These are phyloP conservation scores for Saccostrea glomerata DNA, from an alignment of 1,140 invertebrate genomes.

Conservation along the genomic window DNA sequence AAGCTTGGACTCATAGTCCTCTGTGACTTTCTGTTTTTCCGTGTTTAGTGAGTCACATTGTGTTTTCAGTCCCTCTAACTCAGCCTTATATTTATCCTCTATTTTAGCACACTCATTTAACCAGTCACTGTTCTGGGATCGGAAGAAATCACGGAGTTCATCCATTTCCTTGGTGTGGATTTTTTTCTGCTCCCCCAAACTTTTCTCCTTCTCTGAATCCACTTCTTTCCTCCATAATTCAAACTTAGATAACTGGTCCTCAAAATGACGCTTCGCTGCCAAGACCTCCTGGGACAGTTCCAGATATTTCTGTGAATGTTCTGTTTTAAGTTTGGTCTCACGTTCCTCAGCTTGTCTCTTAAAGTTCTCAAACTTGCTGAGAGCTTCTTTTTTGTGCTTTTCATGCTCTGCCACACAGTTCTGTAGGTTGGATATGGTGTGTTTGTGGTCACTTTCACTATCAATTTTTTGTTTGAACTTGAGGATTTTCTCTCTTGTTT, in stretches of 20 bases:
- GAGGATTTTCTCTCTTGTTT: slow-evolving; percentile 74
- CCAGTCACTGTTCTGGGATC: slow-evolving; percentile 66
- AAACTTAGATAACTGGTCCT: slow-evolving; percentile 72
- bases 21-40: slow-evolving; percentile 70
- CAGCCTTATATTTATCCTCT: slow-evolving; percentile 69
- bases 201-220: slow-evolving; percentile 68
- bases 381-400: slow-evolving; percentile 60
- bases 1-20: slow-evolving; percentile 76
- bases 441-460: slow-evolving; percentile 62
- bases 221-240: slow-evolving; percentile 67
- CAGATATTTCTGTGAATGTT: slow-evolving; percentile 72
- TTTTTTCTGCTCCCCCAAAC: slow-evolving; percentile 69
- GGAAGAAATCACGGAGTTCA: slow-evolving; percentile 64
- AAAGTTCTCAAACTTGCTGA: slow-evolving; percentile 69
- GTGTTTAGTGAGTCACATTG: slow-evolving; percentile 61
- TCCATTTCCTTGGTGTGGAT: slow-evolving; percentile 73
- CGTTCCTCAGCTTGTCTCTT: slow-evolving; percentile 69
- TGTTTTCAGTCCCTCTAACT: slow-evolving; percentile 68
- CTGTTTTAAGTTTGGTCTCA: slow-evolving; percentile 69
- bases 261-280: slow-evolving; percentile 74
- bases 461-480: slow-evolving; percentile 69
- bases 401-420: slow-evolving; percentile 64
- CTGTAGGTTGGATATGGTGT: slow-evolving; percentile 64
- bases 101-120: slow-evolving; percentile 68
- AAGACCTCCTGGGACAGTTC: slow-evolving; percentile 74